phyloP scores from a whole-genome alignment of 2,113 vertebrate genomes.

The Rhinoderma darwinii region DNA sequence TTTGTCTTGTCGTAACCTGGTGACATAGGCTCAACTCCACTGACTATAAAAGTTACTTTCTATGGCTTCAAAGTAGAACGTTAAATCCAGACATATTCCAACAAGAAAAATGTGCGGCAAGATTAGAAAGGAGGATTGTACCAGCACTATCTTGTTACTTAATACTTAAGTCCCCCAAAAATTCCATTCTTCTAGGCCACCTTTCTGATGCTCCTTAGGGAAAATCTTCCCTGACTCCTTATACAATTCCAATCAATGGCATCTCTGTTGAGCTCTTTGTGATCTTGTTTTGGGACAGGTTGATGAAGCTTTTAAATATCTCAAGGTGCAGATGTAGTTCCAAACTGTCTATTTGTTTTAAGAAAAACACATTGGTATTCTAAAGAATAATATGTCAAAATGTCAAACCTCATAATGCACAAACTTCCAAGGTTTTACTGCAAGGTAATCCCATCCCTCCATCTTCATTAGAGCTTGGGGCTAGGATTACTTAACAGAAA shows the following conservation, averaged over 20 bases:
- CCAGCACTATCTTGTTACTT: conserved; percentile 51
- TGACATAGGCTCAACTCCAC: neutral
- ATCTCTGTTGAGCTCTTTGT: conserved; percentile 25
- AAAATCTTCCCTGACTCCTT: conserved; percentile 29
- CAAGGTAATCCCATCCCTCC: conserved; percentile 57
- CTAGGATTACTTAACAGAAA: conserved; percentile 57
- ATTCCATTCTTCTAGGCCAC: conserved; percentile 45
- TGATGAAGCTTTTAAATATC: conserved; percentile 41
- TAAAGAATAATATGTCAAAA: conserved; percentile 59
- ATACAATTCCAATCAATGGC: conserved; percentile 28
- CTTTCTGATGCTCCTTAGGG: conserved; percentile 36
- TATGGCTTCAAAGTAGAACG: neutral
- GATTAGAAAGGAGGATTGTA: conserved; percentile 48
- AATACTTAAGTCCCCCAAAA: conserved; percentile 48
- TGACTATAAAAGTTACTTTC: neutral
- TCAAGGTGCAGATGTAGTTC: conserved; percentile 22
- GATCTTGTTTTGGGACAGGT: conserved; percentile 34
- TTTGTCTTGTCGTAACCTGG: neutral
- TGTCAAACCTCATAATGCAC: conserved; percentile 53
- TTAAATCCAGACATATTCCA: conserved; percentile 10
- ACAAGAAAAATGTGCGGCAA: conserved; percentile 18
- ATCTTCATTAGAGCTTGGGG: conserved; percentile 58
- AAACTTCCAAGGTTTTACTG: conserved; percentile 49
- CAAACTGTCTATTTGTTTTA: conserved; percentile 42
- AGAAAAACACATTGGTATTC: conserved; percentile 49